phyloP scores from a whole-genome alignment of 2,113 vertebrate genomes.

The Bungarus multicinctus region DNA sequence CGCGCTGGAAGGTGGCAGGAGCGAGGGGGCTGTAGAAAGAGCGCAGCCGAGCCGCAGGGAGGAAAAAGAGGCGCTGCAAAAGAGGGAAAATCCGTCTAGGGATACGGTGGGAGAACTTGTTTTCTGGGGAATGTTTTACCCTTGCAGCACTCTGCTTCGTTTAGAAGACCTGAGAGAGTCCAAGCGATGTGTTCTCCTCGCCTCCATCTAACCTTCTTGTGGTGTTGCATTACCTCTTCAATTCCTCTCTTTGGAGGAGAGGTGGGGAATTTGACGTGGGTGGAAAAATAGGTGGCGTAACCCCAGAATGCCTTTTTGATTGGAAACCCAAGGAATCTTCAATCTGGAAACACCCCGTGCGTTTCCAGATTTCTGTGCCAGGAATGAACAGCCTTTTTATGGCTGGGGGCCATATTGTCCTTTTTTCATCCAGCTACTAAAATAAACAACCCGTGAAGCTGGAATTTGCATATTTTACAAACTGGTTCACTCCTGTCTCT shows the following conservation, averaged over 20 bases:
- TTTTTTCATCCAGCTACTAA: not conserved
- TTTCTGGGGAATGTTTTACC: not conserved
- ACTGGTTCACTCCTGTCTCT: not conserved
- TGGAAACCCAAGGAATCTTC: not conserved
- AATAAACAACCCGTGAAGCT: not conserved
- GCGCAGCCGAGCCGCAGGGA: not conserved
- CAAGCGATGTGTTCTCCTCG: not conserved
- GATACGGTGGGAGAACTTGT: not conserved
- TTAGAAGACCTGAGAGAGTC: not conserved
- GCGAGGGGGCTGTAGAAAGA: not conserved
- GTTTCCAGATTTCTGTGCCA: not conserved
- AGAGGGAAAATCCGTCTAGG: not conserved
- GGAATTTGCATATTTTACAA: not conserved
- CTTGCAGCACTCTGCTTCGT: not conserved
- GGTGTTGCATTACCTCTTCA: not conserved
- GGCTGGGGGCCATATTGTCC: not conserved
- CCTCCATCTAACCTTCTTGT: not conserved
- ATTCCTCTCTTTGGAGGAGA: not conserved
- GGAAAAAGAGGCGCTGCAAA: not conserved
- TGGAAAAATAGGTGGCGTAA: fast-evolving
- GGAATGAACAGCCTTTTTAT: not conserved
- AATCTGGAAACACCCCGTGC: not conserved
- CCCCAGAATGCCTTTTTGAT: not conserved
- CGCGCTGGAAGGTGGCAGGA: not conserved
- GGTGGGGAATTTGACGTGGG: not conserved